Evolutionary conservation across 2,888 invertebrate genomes (phyloP).

Genomic region (Deilephila elpenor): DNA sequence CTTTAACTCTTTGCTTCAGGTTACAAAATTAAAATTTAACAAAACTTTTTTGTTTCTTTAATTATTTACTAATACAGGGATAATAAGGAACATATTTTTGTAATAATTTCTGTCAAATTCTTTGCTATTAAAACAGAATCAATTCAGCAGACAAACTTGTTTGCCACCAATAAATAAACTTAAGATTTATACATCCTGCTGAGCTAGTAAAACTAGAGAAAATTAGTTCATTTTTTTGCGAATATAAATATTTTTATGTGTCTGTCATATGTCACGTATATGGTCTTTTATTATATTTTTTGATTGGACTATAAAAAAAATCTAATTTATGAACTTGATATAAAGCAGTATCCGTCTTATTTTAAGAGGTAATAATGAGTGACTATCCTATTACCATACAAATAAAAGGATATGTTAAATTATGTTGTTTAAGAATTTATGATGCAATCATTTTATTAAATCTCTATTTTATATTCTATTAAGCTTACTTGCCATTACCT

Average conservation of each 20-base stretch:
- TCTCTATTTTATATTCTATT: too few relatives aligned
- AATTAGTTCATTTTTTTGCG: background rate
- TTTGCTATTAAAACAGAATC: too few relatives aligned
- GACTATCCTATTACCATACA: background rate
- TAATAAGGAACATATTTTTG: too few relatives aligned
- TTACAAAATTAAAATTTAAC: too few relatives aligned
- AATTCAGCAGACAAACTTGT: background rate
- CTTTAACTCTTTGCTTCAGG: too few relatives aligned
- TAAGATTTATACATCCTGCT: background rate
- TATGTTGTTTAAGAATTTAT: slow-evolving; percentile 10
- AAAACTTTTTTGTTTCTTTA: too few relatives aligned
- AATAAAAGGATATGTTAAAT: background rate
- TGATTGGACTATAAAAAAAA: slow-evolving; percentile 1
- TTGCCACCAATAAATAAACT: background rate
- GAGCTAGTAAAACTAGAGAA: background rate
- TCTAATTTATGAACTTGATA: background rate
- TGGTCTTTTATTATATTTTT: background rate
- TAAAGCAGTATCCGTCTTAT: background rate
- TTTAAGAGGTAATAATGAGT: background rate
- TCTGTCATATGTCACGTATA: background rate
- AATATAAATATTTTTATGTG: background rate
- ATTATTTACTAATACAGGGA: too few relatives aligned
- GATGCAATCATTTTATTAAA: background rate
- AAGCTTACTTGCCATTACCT: too few relatives aligned
- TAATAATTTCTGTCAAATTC: too few relatives aligned